These are phyloP conservation scores for Aurelia aurita DNA, from an alignment of 30 jellyfish, hydroid and myxozoan genomes.

Conservation along the genomic window DNA sequence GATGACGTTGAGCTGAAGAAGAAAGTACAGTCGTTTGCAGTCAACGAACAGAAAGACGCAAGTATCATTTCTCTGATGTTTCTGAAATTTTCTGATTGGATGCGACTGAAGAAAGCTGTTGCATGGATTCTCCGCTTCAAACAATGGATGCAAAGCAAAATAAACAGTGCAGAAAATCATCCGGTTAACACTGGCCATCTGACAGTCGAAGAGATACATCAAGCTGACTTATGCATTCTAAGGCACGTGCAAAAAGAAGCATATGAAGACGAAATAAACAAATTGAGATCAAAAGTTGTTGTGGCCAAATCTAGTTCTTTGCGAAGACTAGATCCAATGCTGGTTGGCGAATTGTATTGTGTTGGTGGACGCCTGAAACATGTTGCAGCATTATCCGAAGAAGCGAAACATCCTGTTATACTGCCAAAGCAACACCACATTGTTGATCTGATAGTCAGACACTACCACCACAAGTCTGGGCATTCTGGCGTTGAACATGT, in stretches of 20 bases:
- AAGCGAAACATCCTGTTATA: conserved; percentile 29
- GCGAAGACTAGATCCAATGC: not conserved
- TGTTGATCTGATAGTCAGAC: conserved; percentile 18
- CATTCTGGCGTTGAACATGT: conserved; percentile 25
- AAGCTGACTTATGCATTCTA: not conserved
- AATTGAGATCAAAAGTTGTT: not conserved
- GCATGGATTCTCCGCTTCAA: too few species aligned
- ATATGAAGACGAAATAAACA: not conserved
- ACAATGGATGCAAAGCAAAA: too few species aligned
- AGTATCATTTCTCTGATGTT: not conserved
- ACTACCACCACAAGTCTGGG: conserved; percentile 6
- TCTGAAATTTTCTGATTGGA: conserved; percentile 1
- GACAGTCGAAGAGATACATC: not conserved
- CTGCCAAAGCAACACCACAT: conserved; percentile 42
- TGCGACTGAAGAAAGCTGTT: conserved; percentile 8
- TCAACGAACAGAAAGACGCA: not conserved
- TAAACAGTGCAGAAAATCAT: too few species aligned
- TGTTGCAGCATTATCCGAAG: not conserved
- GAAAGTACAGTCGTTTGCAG: conserved; percentile 1
- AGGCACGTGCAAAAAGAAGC: not conserved
- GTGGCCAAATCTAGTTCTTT: not conserved
- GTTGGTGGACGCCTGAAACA: conserved; percentile 19
- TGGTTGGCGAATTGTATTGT: not conserved
- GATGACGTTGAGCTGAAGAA: conserved; percentile 33
- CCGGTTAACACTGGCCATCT: not conserved